Base-by-base conservation (phyloP, 2,888 invertebrate genomes). In the Athetis lepigone region DNA sequence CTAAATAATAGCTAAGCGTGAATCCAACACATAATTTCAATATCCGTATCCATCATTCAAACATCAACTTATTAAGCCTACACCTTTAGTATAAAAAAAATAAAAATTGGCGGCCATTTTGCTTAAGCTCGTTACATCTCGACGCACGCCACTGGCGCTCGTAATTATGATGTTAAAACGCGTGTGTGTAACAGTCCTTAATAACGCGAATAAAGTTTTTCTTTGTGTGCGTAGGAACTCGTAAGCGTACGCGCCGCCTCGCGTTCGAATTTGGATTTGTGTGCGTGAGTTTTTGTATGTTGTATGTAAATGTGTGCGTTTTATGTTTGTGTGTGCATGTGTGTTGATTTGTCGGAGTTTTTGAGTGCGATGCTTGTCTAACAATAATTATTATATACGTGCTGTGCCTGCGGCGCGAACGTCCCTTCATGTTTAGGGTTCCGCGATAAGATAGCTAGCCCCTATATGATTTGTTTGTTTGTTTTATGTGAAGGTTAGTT, bases 351-450 rank as follows among this genome's bases (percentile, higher is more conserved):
- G 92, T 92, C 94, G 94, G 93, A 90, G 84, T 93, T 92, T 94
- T 94, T 92, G 90, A 92, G 84, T 88, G 80, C 88, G 85, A 86
- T 86, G 89, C 88, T 90, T 90, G 90, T 91, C 92, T 92, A 91
- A 91, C 89, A 90, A 91, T 94, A 94, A 95, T 95, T 93, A 92
- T 90, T 92, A 90, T 93, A 94, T 94, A 92, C 90, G 80, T 91
- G 93, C 91, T 87, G 92, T 88, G 90, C 91, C 92, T 88, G 92
- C 91, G 79, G 77, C 80, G 78, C 65, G 65, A 71, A 70, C 73
- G 80, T 77, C 80, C 80, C 75, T 79, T 70, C 70, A 61, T 70
- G 63, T 80, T 75, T 78, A 77, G 75, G 75, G 77, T 80, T 70
- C 80, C 59, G 51, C 54, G 78, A 80, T 80, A 71, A 77, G 80